Evolutionary conservation across 2,113 vertebrate genomes (phyloP), one percentile per base, ranked within the genome.

Genomic region (Amphilophus citrinellus): DNA sequence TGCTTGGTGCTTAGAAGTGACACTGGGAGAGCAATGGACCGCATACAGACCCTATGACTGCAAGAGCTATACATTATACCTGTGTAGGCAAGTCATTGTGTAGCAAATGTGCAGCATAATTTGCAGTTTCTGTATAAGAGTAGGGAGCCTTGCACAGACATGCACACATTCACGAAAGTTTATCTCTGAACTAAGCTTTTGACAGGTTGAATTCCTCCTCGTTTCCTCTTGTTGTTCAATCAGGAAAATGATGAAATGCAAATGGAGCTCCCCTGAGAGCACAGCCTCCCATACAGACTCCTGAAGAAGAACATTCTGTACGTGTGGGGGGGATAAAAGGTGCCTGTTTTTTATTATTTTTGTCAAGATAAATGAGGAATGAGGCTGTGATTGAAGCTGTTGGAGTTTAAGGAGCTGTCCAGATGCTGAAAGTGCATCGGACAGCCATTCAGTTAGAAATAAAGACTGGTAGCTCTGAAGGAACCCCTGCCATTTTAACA

Each of bases 381-480:
- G 62, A 62, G 58, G 63, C 71, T 91, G 63, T 17, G 63, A 17
- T 27, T 83, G 62, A 76, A 81, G 80, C 80, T 7, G 61, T 10
- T 14, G 59, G 73, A 82, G 77, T 87, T 79, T 59, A 82, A 87
- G 93, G 95, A 95, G 94, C 95, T 95, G 92, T 95, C 93, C 94
- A 92, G 56, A 84, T 95, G 90, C 94, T 95, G 94, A 95, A 95
- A 92, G 42, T 60, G 68, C 85, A 80, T 37, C 76, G 83, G 17
- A 60, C 60, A 77, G 77, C 80, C 61, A 82, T 80, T 90, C 80
- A 86, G 61, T 90, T 83, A 68, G 61, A 73, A 42, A 61, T 39
- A 68, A 20, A 77, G 73, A 77, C 78, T 58, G 57, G 30, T 59
- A 71, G 50, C 35, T 82, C 59, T 35, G 50, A 10, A 71, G 24